phyloP scores from a whole-genome alignment of 1,140 invertebrate species.

The Dendroctonus valens region DNA sequence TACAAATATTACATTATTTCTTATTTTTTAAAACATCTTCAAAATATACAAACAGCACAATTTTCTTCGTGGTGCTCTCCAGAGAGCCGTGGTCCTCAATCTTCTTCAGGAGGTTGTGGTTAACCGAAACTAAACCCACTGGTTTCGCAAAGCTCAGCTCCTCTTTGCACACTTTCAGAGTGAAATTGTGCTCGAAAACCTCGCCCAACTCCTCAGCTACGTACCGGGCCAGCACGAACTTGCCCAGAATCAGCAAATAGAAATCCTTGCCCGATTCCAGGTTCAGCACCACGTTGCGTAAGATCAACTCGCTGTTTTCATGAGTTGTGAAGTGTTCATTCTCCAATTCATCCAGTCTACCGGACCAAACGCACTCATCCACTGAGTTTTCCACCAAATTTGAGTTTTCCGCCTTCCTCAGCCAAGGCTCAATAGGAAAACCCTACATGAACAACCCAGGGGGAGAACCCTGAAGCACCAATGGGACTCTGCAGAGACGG shows the following conservation, averaged over 20 bases:
- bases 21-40: no score
- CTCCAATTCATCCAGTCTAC: no score
- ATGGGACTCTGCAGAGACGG: no score
- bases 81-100: constrained; percentile 19
- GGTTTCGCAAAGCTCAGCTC: constrained; percentile 4
- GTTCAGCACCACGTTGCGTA: constrained; percentile 24
- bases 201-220: constrained; percentile 23
- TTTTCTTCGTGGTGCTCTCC: constrained; percentile 24
- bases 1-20: no score
- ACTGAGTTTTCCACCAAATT: no score
- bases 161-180: constrained; percentile 20
- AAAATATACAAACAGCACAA: constrained; percentile 26
- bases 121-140: constrained; percentile 21
- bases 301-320: constrained; percentile 24
- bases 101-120: constrained; percentile 28
- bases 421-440: no score
- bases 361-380: no score
- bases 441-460: no score
- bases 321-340: constrained; percentile 28
- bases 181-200: constrained; percentile 22
- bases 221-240: constrained; percentile 27
- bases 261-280: constrained; percentile 16
- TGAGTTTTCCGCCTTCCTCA: no score
- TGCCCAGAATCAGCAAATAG: constrained; percentile 24
- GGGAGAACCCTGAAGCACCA: no score